Evolutionary conservation across 2,113 vertebrate genomes (phyloP).

Genomic region (Nestor notabilis): DNA sequence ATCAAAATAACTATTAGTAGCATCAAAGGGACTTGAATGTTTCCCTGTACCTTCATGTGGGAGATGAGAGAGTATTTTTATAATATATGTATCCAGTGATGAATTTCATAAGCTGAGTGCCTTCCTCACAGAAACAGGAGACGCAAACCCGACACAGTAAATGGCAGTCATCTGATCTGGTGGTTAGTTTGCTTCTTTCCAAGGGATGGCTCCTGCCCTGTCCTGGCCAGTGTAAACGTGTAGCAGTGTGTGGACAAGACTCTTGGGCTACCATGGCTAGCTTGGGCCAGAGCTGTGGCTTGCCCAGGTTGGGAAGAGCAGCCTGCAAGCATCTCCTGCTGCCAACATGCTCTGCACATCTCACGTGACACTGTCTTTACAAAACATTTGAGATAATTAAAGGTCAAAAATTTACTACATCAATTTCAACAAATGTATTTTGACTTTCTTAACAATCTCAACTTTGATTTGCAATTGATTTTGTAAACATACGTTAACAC

Average conservation of each 20-base stretch:
- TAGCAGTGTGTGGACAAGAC: accelerated
- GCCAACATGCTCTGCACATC: accelerated
- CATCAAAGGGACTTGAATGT: conserved; percentile 57
- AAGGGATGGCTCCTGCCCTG: background rate
- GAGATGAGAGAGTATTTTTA: conserved; percentile 29
- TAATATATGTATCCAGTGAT: background rate
- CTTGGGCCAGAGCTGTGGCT: background rate
- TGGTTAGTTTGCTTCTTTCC: background rate
- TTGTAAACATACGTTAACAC: conserved; percentile 8
- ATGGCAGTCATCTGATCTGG: too few species aligned
- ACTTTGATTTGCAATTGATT: conserved; percentile 12
- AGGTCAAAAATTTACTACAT: background rate
- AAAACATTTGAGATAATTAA: background rate
- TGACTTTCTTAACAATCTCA: conserved; percentile 7
- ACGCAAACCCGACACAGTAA: background rate
- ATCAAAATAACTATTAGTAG: conserved; percentile 70
- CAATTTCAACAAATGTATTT: background rate
- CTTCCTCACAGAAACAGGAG: background rate
- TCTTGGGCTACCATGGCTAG: background rate
- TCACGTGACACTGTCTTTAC: background rate
- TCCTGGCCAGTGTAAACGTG: accelerated
- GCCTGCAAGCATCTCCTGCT: accelerated
- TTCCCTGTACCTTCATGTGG: conserved; percentile 36
- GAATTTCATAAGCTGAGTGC: background rate
- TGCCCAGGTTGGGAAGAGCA: background rate